Evolutionary conservation across 2,113 vertebrate species (phyloP).

Genomic region (Nothobranchius kuhntae): DNA sequence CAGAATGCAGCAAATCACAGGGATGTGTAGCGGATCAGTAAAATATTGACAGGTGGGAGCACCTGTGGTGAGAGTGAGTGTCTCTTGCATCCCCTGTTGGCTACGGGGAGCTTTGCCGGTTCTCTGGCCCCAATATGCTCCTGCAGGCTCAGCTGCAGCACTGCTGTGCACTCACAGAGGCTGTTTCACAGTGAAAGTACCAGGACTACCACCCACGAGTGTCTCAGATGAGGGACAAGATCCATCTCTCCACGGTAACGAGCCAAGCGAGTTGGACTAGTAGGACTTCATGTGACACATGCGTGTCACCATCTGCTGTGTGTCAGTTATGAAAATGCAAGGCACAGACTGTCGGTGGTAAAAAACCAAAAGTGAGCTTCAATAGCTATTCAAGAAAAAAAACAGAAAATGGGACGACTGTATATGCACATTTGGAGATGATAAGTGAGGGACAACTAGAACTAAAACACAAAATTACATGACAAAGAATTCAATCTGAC

Average conservation of each 20-base stretch:
- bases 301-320: conserved; percentile 43
- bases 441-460: not conserved
- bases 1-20: conserved; percentile 32
- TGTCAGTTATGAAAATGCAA: conserved; percentile 4
- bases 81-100: conserved; percentile 49
- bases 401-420: not conserved
- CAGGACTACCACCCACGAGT: conserved; percentile 59
- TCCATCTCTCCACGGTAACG: conserved; percentile 51
- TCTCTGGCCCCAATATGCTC: conserved; percentile 49
- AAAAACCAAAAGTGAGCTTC: not conserved
- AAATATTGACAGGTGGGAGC: conserved; percentile 48
- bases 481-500: not conserved
- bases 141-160: conserved; percentile 58
- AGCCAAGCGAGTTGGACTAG: conserved; percentile 31
- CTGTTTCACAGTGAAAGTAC: conserved; percentile 47
- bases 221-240: conserved; percentile 50
- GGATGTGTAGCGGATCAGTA: conserved; percentile 30
- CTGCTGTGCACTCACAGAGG: conserved; percentile 56
- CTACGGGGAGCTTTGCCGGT: conserved; percentile 23
- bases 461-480: not conserved
- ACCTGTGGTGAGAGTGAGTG: conserved; percentile 52
- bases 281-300: conserved; percentile 54
- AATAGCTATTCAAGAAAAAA: not conserved
- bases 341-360: not conserved
- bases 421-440: too few species aligned